Conservation (phyloP, 2,888 invertebrate genomes). For the Gastracanthus pulcherrimus region DNA sequence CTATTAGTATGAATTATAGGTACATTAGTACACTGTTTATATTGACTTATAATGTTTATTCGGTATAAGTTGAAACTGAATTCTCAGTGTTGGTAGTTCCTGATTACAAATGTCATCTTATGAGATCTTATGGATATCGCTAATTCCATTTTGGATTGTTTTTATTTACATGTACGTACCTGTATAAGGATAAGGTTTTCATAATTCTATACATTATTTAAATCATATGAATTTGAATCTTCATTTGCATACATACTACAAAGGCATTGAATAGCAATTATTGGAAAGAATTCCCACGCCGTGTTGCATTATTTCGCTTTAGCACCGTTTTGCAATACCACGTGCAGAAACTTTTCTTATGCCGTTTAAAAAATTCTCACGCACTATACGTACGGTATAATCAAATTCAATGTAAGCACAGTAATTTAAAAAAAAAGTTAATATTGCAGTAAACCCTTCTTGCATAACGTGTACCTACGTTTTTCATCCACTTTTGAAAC, state of each 20-base stretch:
- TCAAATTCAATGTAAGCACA: conserved; percentile 13
- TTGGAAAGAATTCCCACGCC: conserved; percentile 25
- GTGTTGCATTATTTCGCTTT: conserved; percentile 2
- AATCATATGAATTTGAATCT: neutral
- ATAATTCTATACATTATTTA: too few relatives aligned
- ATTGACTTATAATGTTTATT: too few relatives aligned
- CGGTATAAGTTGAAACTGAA: too few relatives aligned
- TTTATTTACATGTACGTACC: too few relatives aligned
- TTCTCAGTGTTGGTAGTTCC: too few relatives aligned
- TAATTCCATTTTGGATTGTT: too few relatives aligned
- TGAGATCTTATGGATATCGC: too few relatives aligned
- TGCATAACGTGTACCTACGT: neutral
- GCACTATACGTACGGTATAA: conserved; percentile 29
- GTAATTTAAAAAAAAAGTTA: neutral
- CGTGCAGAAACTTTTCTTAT: conserved; percentile 11
- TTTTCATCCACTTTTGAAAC: neutral
- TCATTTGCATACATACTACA: conserved; percentile 1
- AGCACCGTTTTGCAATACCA: neutral
- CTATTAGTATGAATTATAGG: too few relatives aligned
- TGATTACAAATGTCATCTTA: too few relatives aligned
- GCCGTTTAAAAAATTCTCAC: conserved; percentile 41
- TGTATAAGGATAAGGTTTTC: too few relatives aligned
- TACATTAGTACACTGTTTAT: too few relatives aligned
- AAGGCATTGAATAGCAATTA: conserved; percentile 7
- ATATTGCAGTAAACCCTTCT: neutral